Conservation (phyloP, 1,140 invertebrate species). For the Drosophila athabasca region DNA sequence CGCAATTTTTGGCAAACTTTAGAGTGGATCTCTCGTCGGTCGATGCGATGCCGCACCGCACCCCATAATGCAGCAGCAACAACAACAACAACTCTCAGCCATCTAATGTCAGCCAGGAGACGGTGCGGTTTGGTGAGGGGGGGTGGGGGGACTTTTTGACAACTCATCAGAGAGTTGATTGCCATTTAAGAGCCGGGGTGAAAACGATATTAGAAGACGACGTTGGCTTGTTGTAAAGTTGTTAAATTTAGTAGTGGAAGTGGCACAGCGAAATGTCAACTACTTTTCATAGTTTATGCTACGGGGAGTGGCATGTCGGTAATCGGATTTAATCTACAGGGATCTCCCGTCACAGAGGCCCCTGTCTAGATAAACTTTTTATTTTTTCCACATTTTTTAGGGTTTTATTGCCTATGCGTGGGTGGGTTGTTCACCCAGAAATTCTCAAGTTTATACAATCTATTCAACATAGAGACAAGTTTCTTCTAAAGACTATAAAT, state of each 20-base stretch:
- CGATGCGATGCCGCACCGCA: conserved; percentile 19
- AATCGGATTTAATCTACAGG: conserved; percentile 27
- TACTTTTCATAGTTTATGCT: conserved; percentile 32
- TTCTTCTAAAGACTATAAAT: too few species aligned
- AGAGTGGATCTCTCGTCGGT: conserved; percentile 35
- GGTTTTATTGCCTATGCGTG: too few species aligned
- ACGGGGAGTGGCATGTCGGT: conserved; percentile 14
- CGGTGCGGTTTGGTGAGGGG: background rate
- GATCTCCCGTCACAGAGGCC: conserved; percentile 4
- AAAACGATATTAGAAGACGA: conserved; percentile 54
- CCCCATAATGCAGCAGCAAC: conserved; percentile 9
- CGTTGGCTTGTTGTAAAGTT: conserved; percentile 55
- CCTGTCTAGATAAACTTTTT: background rate
- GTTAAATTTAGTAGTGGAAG: conserved; percentile 58
- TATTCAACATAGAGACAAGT: too few species aligned
- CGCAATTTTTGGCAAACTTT: conserved; percentile 62
- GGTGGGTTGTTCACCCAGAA: too few species aligned
- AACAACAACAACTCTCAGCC: conserved; percentile 14
- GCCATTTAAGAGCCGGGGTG: conserved; percentile 49
- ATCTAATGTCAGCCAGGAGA: conserved; percentile 32
- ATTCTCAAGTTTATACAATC: too few species aligned
- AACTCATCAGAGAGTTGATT: conserved; percentile 61
- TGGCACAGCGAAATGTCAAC: conserved; percentile 54
- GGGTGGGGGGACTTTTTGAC: conserved; percentile 31
- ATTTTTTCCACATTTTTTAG: background rate